Evolutionary conservation across 2,888 invertebrate genomes (phyloP).

Genomic region (Celastrina argiolus): DNA sequence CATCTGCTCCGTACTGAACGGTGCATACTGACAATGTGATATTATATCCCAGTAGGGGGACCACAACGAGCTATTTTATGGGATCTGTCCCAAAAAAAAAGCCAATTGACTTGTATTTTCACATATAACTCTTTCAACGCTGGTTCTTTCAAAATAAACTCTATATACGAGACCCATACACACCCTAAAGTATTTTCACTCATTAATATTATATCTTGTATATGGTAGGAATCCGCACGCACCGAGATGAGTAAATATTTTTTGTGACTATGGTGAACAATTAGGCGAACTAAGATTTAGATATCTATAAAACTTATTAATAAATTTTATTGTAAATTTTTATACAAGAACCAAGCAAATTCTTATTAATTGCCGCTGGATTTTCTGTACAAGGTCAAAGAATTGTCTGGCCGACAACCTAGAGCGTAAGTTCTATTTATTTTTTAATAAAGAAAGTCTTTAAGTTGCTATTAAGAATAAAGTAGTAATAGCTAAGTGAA

Average conservation of each 20-base stretch:
- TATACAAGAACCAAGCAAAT: neutral
- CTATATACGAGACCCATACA: too few relatives aligned
- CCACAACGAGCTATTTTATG: neutral
- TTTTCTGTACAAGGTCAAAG: neutral
- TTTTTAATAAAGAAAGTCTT: neutral
- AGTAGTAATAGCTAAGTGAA: neutral
- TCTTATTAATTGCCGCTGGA: neutral
- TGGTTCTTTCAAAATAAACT: too few relatives aligned
- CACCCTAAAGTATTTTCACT: too few relatives aligned
- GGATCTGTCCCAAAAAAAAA: too few relatives aligned
- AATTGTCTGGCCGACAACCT: neutral
- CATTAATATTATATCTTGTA: too few relatives aligned
- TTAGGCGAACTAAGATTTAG: too few relatives aligned
- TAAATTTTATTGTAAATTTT: neutral
- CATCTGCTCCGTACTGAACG: slow-evolving; percentile 18
- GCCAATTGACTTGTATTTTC: too few relatives aligned
- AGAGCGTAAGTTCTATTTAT: neutral
- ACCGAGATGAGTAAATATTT: too few relatives aligned
- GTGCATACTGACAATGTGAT: slow-evolving; percentile 23
- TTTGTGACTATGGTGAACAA: too few relatives aligned
- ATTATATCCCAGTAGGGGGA: neutral
- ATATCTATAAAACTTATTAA: too few relatives aligned
- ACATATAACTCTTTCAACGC: too few relatives aligned
- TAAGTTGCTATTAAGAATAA: neutral
- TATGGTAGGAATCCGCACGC: too few relatives aligned